Evolutionary conservation across 2,888 invertebrate species (phyloP).

Genomic region (Drosophila greeni): DNA sequence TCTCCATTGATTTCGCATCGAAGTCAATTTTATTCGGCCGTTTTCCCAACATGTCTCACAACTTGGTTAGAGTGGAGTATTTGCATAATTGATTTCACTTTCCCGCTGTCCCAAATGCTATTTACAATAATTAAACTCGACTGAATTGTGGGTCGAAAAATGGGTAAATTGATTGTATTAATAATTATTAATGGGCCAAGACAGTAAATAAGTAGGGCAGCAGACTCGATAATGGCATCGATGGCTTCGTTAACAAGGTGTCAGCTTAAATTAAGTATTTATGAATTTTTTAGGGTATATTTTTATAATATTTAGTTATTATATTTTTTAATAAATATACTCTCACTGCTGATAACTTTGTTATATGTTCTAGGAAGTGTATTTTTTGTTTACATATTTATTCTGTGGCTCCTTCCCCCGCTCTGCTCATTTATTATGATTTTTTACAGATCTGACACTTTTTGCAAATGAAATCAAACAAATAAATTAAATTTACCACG

Average conservation of each 20-base stretch:
- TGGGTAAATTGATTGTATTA: conserved; percentile 43
- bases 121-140: conserved; percentile 52
- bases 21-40: conserved; percentile 21
- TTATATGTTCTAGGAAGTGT: too few relatives aligned
- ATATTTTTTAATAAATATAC: too few relatives aligned
- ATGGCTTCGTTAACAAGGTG: too few relatives aligned
- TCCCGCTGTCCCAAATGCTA: conserved; percentile 23
- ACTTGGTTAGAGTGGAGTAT: conserved; percentile 22
- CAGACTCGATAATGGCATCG: neutral
- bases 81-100: conserved; percentile 40
- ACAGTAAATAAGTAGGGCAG: conserved; percentile 9
- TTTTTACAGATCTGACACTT: conserved; percentile 26
- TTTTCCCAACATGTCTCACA: conserved; percentile 31
- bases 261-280: too few relatives aligned
- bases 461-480: conserved; percentile 49
- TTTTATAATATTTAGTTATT: neutral
- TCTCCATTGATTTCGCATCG: conserved; percentile 55
- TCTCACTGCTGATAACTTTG: too few relatives aligned
- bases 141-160: conserved; percentile 32
- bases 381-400: neutral
- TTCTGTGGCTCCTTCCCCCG: neutral
- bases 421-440: conserved; percentile 36
- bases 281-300: neutral
- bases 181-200: conserved; percentile 35
- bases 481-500: conserved; percentile 52